Evolutionary conservation across 2,888 invertebrate genomes (phyloP).

Genomic region (Leucophora obtusa): DNA sequence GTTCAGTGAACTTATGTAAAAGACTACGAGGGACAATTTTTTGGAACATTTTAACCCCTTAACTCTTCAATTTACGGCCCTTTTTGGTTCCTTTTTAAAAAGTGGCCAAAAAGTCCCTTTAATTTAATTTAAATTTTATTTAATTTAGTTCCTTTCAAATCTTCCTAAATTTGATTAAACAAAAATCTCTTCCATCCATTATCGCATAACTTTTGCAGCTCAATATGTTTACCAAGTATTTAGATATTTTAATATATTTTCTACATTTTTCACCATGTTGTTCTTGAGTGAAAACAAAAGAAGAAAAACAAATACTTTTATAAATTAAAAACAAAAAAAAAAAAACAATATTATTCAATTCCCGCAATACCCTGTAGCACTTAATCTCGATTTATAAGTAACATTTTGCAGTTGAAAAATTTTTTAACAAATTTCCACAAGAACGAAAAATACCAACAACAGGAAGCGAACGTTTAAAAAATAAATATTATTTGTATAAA

Average conservation of each 20-base stretch:
- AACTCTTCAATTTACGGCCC: no score
- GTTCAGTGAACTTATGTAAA: no score
- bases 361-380: conserved; percentile 24
- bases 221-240: neutral
- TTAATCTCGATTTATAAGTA: conserved; percentile 37
- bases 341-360: conserved; percentile 32
- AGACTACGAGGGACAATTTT: no score
- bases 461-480: neutral
- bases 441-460: conserved; percentile 1
- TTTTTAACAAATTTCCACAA: neutral
- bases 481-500: neutral
- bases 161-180: neutral
- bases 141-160: neutral
- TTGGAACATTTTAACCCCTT: no score
- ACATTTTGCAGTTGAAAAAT: neutral
- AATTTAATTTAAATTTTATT: no score
- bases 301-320: neutral
- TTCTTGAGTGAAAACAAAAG: neutral
- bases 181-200: neutral
- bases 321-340: conserved; percentile 10
- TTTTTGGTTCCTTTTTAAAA: no score
- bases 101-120: no score
- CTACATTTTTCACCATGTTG: neutral
- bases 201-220: neutral
- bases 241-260: neutral